Percentiles rank a stretch among this genome's conserved stretches.
These are phyloP conservation scores for Eclectus roratus DNA, from an alignment of 2,113 vertebrate species.

Conservation along the genomic window DNA sequence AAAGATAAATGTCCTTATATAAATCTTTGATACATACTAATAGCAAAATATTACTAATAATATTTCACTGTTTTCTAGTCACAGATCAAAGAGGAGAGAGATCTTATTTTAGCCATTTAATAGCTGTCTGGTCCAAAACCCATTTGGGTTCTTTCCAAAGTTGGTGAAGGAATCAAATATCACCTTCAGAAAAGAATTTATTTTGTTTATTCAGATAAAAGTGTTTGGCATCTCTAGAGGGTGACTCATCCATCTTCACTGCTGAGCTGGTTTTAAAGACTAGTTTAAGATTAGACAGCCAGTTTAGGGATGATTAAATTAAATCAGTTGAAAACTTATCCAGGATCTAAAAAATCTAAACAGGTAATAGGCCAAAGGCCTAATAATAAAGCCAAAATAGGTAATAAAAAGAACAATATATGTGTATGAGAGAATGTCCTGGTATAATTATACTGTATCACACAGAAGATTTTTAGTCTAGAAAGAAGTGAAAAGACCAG, in stretches of 20 bases:
- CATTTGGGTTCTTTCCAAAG: background rate
- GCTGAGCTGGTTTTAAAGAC: background rate
- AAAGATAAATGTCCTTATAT: background rate
- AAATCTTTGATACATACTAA: background rate
- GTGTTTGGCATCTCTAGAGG: background rate
- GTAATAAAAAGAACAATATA: background rate
- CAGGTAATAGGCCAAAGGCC: background rate
- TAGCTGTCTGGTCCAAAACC: background rate
- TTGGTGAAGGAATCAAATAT: background rate
- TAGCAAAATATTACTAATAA: background rate
- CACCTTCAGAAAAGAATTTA: background rate
- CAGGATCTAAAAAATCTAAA: background rate
- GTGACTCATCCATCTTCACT: background rate
- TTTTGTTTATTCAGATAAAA: background rate
- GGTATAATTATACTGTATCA: background rate
- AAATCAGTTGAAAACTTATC: background rate
- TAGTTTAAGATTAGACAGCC: background rate
- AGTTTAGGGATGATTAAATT: background rate
- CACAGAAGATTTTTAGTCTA: background rate
- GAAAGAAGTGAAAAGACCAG: background rate
- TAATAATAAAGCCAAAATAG: background rate
- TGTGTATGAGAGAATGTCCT: background rate
- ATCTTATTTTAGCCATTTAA: background rate
- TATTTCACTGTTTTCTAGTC: background rate
- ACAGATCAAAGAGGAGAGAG: background rate